A percentile compares a stretch with the other conserved stretches of the same genome.
These are phyloP conservation scores for Tenthredo scrophulariae DNA, from an alignment of 2,888 invertebrate species.

Conservation along the genomic window DNA sequence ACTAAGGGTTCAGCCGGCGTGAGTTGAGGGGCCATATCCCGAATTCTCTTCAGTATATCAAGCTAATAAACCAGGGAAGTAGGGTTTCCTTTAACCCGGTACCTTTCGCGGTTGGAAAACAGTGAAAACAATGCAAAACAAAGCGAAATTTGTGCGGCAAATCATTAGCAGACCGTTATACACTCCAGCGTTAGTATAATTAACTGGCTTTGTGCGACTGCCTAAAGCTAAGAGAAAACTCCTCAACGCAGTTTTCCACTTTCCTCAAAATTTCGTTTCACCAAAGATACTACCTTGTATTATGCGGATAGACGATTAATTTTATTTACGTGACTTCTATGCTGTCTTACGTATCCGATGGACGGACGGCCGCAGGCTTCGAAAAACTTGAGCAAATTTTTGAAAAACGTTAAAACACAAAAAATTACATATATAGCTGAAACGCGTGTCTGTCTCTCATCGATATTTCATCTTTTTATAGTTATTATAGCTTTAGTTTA, in stretches of 20 bases:
- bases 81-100: neutral
- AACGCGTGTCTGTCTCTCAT: neutral
- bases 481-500: neutral
- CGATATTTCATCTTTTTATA: neutral
- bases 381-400: neutral
- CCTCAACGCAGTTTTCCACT: neutral
- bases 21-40: neutral
- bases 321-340: no score
- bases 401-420: neutral
- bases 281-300: no score
- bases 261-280: neutral
- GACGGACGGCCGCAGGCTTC: no score
- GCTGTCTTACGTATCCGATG: no score
- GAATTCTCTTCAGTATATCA: neutral
- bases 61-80: neutral
- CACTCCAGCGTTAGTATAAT: slow-evolving; percentile 23
- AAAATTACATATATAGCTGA: neutral
- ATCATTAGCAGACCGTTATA: slow-evolving; percentile 23
- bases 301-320: neutral
- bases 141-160: slow-evolving; percentile 1
- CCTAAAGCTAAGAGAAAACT: neutral
- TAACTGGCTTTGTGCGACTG: slow-evolving; percentile 27
- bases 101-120: neutral
- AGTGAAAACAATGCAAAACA: slow-evolving; percentile 26
- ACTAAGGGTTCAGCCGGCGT: neutral